Conservation (phyloP, 1,140 invertebrate genomes). For the Scaptomyza montana region DNA sequence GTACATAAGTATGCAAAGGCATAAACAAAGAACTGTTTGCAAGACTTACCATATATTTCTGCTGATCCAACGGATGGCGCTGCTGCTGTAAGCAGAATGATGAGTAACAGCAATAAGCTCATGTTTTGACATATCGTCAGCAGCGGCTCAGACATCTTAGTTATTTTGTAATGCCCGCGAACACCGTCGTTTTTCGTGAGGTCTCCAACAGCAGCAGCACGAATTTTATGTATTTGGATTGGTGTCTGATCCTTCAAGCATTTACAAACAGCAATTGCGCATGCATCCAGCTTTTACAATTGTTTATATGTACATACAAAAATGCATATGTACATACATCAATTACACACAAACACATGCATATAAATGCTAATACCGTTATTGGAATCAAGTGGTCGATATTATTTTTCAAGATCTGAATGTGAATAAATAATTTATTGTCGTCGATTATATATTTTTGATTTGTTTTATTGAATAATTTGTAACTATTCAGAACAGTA, state of each 20-base stretch:
- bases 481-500: too few relatives aligned
- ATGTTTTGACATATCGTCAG: not conserved
- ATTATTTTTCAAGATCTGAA: slow-evolving; percentile 14
- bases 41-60: slow-evolving; percentile 14
- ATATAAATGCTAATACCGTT: too few relatives aligned
- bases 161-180: not conserved
- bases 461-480: not conserved
- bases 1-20: too few relatives aligned
- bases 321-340: too few relatives aligned
- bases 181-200: not conserved
- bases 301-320: too few relatives aligned
- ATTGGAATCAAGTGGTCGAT: too few relatives aligned
- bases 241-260: too few relatives aligned
- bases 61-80: not conserved
- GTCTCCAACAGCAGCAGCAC: not conserved
- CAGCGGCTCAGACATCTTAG: not conserved
- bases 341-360: too few relatives aligned
- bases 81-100: not conserved
- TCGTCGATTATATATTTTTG: not conserved
- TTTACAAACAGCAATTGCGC: too few relatives aligned
- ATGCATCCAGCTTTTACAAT: too few relatives aligned
- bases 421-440: slow-evolving; percentile 17
- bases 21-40: too few relatives aligned
- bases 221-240: too few relatives aligned
- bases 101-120: not conserved